Evolutionary conservation across 2,797 vertebrate species (phyloP).

Genomic region (Buphagus erythrorhynchus): DNA sequence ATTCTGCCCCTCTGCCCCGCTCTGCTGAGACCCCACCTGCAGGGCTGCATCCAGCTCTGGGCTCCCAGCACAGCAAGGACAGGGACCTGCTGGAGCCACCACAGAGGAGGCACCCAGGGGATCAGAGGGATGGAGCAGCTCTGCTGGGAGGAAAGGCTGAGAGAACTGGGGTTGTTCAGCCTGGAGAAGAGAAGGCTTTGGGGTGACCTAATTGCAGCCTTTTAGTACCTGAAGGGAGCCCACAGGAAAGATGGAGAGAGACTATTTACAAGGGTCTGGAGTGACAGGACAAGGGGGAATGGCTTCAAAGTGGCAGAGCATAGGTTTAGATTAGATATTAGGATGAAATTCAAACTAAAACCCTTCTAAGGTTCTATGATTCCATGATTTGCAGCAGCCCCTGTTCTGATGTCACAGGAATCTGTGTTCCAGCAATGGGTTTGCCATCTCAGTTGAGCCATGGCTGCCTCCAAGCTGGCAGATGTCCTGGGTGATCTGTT

Average conservation of each 20-base stretch:
- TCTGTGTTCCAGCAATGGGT: background rate
- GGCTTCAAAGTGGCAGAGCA: fast-evolving
- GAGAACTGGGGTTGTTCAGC: fast-evolving
- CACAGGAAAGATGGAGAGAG: background rate
- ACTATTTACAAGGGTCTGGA: fast-evolving
- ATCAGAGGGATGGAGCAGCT: background rate
- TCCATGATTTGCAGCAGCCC: background rate
- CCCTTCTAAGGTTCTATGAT: background rate
- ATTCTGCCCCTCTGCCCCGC: background rate
- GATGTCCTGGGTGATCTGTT: background rate
- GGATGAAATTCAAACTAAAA: background rate
- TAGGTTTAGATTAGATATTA: background rate
- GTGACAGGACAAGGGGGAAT: background rate
- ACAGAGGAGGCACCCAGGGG: background rate
- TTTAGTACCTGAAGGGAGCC: fast-evolving
- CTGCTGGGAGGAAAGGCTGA: background rate
- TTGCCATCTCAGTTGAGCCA: background rate
- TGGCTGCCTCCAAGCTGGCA: background rate
- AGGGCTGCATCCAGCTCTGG: background rate
- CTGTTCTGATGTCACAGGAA: background rate
- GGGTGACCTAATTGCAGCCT: fast-evolving
- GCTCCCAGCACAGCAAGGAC: background rate
- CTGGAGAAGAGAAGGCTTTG: fast-evolving
- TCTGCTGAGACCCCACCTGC: background rate
- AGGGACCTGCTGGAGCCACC: background rate